Percentiles rank a stretch among this genome's conserved stretches.
Evolutionary conservation across 1,140 invertebrate genomes (phyloP).

Genomic region (Piezodorus guildinii): DNA sequence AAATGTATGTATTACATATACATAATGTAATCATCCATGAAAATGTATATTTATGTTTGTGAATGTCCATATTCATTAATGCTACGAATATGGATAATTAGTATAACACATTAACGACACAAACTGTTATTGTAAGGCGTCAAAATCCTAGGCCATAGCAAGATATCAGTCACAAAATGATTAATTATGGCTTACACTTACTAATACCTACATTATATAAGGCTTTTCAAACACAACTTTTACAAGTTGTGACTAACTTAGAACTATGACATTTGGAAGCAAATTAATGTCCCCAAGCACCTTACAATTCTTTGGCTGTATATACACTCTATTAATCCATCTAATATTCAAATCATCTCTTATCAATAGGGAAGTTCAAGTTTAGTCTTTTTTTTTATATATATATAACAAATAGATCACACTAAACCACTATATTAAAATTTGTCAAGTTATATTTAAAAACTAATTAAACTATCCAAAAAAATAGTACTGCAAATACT

Average conservation of each 20-base stretch:
- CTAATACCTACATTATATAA: slow-evolving; percentile 18
- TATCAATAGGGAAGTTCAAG: slow-evolving; percentile 22
- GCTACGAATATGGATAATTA: too few species aligned
- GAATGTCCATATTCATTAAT: too few species aligned
- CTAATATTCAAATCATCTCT: neutral
- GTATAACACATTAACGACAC: neutral
- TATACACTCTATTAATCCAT: slow-evolving; percentile 18
- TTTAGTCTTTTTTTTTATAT: neutral
- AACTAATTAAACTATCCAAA: too few species aligned
- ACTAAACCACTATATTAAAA: too few species aligned
- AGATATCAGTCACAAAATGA: slow-evolving; percentile 21
- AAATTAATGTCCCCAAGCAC: slow-evolving; percentile 20
- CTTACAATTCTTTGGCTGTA: slow-evolving; percentile 23
- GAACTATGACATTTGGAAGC: slow-evolving; percentile 20
- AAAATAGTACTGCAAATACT: too few species aligned
- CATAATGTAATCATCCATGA: neutral
- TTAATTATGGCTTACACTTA: slow-evolving; percentile 17
- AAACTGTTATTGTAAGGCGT: slow-evolving; percentile 16
- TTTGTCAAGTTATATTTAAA: too few species aligned
- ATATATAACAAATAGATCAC: too few species aligned
- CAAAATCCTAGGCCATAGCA: slow-evolving; percentile 21
- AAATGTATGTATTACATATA: neutral
- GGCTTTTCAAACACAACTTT: slow-evolving; percentile 15
- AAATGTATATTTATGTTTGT: neutral
- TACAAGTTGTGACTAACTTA: slow-evolving; percentile 18